Base-by-base conservation (phyloP, 2,888 invertebrate genomes). In the Alentia gelatinosa region DNA sequence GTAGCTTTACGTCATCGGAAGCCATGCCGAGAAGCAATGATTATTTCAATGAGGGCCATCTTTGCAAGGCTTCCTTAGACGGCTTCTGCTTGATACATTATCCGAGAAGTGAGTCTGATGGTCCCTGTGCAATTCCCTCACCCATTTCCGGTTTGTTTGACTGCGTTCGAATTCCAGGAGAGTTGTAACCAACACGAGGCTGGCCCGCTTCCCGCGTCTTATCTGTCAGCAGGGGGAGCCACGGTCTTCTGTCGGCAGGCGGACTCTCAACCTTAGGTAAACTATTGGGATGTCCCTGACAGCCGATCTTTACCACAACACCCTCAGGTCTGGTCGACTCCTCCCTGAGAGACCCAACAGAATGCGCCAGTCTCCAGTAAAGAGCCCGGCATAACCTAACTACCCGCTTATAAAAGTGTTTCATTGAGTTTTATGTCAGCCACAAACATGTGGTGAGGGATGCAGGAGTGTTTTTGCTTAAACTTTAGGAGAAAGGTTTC, bases 251-350 rank as follows among this genome's bases (percentile, higher is more conserved):
- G 56, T 19, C 19, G 9, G 56, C 68, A 68, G 68, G 30, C 68
- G 30, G 68, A 68, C 68, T 19, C 26, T 68, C 68, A 30, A 30
- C 68, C 68, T 68, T 30, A 68, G n/a, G 68, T 68, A 68, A 83
- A 40, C 83, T 35, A 83, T 39, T n/a, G 4, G 23, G 35, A 39
- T 83, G 83, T 83, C 83, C 83, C 19, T 83, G 83, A 83, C 83
- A 83, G 39, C 26, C 23, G 83, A 83, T 83, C 83, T 39, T 83
- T 37, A 83, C 39, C 83, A 83, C 83, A 35, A 83, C 83, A 83
- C 83, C 83, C 37, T 19, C 35, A 37, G 40, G 40, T 40, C 83
- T 68, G 83, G 9, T 4, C n/a, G 39, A 23, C 39, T 3, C 1
- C 39, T 23, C 35, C 37, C 83, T 19, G 35, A 37, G 39, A 35